Conservation (phyloP, 2,113 vertebrate genomes). For the Mionectes macconnelli region DNA sequence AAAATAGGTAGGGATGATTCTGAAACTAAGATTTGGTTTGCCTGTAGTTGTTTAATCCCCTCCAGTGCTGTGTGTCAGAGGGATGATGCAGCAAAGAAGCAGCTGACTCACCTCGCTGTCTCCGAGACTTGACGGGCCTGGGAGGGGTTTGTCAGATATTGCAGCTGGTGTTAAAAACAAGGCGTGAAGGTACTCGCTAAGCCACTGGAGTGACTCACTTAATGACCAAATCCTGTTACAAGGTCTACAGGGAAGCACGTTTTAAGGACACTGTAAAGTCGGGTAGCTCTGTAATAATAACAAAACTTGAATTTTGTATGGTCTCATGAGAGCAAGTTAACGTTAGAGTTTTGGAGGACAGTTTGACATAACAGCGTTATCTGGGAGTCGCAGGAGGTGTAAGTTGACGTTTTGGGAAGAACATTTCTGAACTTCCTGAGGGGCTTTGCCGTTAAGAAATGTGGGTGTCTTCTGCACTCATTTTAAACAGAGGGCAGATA, state of each 20-base stretch:
- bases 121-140: not conserved
- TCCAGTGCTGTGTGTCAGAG: not conserved
- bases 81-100: not conserved
- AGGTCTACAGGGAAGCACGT: not conserved
- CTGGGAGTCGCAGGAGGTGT: not conserved
- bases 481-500: not conserved
- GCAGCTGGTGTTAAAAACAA: not conserved
- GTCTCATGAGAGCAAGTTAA: not conserved
- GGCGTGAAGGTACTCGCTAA: not conserved
- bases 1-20: not conserved
- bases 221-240: not conserved
- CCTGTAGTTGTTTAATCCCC: not conserved
- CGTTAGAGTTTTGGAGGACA: not conserved
- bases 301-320: not conserved
- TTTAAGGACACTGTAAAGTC: not conserved
- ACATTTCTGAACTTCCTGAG: not conserved
- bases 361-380: not conserved
- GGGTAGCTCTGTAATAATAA: not conserved
- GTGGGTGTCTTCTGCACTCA: not conserved
- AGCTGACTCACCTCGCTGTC: slow-evolving; percentile 37
- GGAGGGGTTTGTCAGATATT: not conserved
- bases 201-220: not conserved
- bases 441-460: not conserved
- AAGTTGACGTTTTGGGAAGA: not conserved
- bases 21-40: not conserved